Conservation (phyloP, 2,113 vertebrate species). For the Cololabis saira region DNA sequence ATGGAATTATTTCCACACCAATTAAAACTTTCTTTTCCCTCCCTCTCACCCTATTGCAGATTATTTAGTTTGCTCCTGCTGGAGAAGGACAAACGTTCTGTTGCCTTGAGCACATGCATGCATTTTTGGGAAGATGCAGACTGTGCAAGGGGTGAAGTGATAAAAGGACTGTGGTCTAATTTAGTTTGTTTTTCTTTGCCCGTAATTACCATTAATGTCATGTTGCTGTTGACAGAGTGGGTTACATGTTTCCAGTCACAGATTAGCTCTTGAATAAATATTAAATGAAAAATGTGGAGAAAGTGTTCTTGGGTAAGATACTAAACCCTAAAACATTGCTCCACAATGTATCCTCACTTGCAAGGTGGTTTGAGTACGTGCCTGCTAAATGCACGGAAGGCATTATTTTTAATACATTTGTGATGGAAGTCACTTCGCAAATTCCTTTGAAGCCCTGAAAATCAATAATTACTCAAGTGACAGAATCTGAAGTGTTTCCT, state of each 20-base stretch:
- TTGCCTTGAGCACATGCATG: slow-evolving; percentile 25
- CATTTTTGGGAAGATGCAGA: not conserved
- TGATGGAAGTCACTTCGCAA: not conserved
- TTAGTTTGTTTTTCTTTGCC: slow-evolving; percentile 5
- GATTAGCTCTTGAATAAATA: too few relatives aligned
- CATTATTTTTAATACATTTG: too few relatives aligned
- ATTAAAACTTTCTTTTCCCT: slow-evolving; percentile 62
- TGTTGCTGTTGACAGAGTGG: slow-evolving; percentile 10
- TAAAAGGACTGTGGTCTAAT: not conserved
- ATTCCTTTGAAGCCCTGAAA: slow-evolving; percentile 22
- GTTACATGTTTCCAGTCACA: too few relatives aligned
- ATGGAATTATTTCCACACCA: slow-evolving; percentile 71
- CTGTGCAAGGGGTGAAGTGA: not conserved
- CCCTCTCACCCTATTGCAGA: slow-evolving; percentile 25
- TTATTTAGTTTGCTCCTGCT: slow-evolving; percentile 53
- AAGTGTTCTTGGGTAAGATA: too few relatives aligned
- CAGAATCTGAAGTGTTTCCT: slow-evolving; percentile 19
- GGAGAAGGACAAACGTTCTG: slow-evolving; percentile 29
- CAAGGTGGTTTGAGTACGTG: too few relatives aligned
- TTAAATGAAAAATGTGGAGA: too few relatives aligned
- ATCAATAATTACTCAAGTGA: slow-evolving; percentile 17
- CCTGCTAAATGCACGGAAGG: too few relatives aligned
- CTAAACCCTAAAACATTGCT: too few relatives aligned
- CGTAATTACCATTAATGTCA: slow-evolving; percentile 5
- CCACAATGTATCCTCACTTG: too few relatives aligned